Evolutionary conservation across 2,113 vertebrate species (phyloP).

Genomic region (Eurypyga helias): DNA sequence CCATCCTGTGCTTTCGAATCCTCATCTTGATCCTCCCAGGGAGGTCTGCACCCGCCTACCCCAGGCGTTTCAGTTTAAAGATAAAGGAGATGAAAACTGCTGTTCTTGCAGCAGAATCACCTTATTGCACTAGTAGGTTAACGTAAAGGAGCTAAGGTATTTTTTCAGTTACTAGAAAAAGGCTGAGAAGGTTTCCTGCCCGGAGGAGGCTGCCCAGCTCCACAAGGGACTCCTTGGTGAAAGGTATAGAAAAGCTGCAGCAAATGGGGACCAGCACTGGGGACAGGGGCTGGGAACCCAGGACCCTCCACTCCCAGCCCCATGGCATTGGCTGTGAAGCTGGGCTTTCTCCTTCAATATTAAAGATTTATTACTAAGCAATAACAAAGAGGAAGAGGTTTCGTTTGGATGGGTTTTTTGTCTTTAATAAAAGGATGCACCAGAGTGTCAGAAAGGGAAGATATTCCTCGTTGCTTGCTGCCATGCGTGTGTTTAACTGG

Average conservation of each 20-base stretch:
- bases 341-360: neutral
- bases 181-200: neutral
- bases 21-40: neutral
- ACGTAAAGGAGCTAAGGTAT: neutral
- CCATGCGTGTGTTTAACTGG: neutral
- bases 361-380: neutral
- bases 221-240: neutral
- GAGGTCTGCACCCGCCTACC: neutral
- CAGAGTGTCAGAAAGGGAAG: neutral
- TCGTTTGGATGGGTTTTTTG: neutral
- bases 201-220: neutral
- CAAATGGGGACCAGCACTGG: neutral
- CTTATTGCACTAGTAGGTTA: neutral
- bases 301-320: neutral
- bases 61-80: neutral
- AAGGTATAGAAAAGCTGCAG: neutral
- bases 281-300: neutral
- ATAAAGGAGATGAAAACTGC: neutral
- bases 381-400: neutral
- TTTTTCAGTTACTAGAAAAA: neutral
- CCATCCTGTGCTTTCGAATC: neutral
- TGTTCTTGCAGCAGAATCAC: neutral
- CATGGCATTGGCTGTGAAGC: neutral
- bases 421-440: neutral
- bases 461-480: neutral